Evolutionary conservation across 1,140 invertebrate genomes (phyloP).

Genomic region (Alviniconcha marisindica): DNA sequence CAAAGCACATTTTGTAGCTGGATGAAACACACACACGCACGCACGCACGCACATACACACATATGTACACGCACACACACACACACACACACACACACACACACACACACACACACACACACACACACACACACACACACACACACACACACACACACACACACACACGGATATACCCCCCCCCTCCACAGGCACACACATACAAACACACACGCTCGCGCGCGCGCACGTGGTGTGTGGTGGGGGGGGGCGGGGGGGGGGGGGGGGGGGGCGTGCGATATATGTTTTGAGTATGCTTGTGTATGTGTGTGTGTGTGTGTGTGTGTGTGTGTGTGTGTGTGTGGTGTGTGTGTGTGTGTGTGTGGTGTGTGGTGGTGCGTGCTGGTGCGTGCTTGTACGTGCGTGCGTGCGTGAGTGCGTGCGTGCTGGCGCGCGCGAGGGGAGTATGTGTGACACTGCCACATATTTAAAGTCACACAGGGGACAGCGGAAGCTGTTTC

Average conservation of each 20-base stretch:
- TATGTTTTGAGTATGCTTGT: not conserved
- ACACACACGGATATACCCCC: not conserved
- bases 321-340: not conserved
- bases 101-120: not conserved
- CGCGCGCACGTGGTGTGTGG: not conserved
- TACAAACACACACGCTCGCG: no score
- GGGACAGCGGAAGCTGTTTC: not conserved
- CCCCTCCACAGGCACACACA: no score
- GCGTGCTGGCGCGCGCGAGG: not conserved
- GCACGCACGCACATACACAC: slow-evolving; percentile 13
- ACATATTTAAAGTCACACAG: no score
- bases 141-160: slow-evolving; percentile 16
- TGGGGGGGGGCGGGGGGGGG: not conserved
- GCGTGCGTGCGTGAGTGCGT: not conserved
- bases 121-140: not conserved
- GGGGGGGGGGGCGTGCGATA: not conserved
- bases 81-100: not conserved
- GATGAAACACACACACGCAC: slow-evolving; percentile 13
- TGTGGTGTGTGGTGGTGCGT: not conserved
- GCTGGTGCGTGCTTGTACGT: not conserved
- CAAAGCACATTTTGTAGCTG: no score
- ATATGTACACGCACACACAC: not conserved
- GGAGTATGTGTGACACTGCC: not conserved
- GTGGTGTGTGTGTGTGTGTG: not conserved
- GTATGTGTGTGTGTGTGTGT: slow-evolving; percentile 11